A percentile compares a stretch with the other conserved stretches of the same genome.
Evolutionary conservation across 2,888 invertebrate genomes (phyloP).

Genomic region (Agrochola macilenta): DNA sequence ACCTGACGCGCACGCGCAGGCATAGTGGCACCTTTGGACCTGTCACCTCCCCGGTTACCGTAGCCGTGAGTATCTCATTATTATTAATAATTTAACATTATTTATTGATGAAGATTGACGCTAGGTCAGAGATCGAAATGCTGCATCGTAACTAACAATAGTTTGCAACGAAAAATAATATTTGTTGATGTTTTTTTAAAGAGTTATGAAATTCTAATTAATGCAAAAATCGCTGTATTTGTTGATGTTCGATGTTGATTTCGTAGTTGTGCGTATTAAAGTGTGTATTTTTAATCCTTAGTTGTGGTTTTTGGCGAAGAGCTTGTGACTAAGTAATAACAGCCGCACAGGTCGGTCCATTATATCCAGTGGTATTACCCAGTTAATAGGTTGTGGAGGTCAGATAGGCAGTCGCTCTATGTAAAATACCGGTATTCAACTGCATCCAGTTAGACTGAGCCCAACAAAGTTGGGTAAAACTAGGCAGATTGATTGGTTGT

Average conservation of each 20-base stretch:
- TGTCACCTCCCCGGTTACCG: constrained; percentile 84
- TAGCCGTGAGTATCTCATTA: constrained; percentile 63
- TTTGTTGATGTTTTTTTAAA: not conserved
- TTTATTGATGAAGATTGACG: constrained; percentile 42
- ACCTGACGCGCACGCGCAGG: constrained; percentile 94
- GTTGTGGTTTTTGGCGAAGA: too few species aligned
- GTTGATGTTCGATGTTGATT: not conserved
- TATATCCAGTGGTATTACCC: too few species aligned
- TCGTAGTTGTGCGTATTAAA: not conserved
- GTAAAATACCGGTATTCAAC: too few species aligned
- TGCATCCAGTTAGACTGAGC: too few species aligned
- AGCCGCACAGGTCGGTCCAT: too few species aligned
- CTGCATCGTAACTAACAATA: constrained; percentile 1
- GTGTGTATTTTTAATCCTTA: not conserved
- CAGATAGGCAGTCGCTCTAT: too few species aligned
- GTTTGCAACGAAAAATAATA: not conserved
- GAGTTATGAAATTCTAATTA: not conserved
- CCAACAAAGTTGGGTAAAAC: too few species aligned
- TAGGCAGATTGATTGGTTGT: too few species aligned
- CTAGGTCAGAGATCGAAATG: constrained; percentile 19
- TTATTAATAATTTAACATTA: constrained; percentile 9
- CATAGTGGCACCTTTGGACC: constrained; percentile 97
- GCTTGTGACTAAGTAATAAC: too few species aligned
- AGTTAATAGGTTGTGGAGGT: too few species aligned
- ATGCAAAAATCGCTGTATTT: constrained; percentile 2